Evolutionary conservation across 2,113 vertebrate species (phyloP), one percentile per base, ranked within the genome.

Genomic region (Circaetus cinerascens): DNA sequence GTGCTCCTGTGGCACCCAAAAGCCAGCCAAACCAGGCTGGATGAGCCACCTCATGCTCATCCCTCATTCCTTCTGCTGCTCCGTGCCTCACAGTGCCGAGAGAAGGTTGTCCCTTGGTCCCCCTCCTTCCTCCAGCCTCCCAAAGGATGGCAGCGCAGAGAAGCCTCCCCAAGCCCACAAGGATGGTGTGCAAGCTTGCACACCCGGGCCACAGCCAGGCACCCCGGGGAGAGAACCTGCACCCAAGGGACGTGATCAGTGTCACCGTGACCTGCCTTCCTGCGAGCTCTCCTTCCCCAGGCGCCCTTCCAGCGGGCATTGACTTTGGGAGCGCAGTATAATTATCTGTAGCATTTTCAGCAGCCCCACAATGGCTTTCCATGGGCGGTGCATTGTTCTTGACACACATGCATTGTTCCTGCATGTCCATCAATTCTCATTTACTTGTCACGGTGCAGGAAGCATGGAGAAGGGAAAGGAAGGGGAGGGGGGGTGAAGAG

Each of bases 401-500:
- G 90, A 80, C 95, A 93, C 86, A 55, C 90, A 89, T 7, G 13
- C 93, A 97, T 97, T 97, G 97, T 97, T 97, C 83, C 88, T 34
- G 41, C 56, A 25, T 66, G 95, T 63, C 86, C 86, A 98, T 98
- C 96, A 92, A 97, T 98, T 95, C 95, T 96, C 97, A 97, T 98
- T 97, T 98, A 94, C 95, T 95, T 98, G 97, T 97, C 97, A 97
- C 5, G 13, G 90, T 90, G 93, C 95, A 94, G 96, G 91, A 96
- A 93, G 94, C 94, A 85, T 79, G 71, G 94, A 88, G 67, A 93
- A 86, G 86, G 73, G 80, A 64, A 87, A 59, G 83, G 83, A 85
- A 86, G 29, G 16, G 41, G 22, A 34, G 51, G 51, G 26, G 50
- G 40, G 53, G 8, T 48, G 34, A 56, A 82, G 48, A 88, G 48